These are phyloP conservation scores for Cisticola juncidis DNA, from an alignment of 2,113 vertebrate species.

Conservation along the genomic window DNA sequence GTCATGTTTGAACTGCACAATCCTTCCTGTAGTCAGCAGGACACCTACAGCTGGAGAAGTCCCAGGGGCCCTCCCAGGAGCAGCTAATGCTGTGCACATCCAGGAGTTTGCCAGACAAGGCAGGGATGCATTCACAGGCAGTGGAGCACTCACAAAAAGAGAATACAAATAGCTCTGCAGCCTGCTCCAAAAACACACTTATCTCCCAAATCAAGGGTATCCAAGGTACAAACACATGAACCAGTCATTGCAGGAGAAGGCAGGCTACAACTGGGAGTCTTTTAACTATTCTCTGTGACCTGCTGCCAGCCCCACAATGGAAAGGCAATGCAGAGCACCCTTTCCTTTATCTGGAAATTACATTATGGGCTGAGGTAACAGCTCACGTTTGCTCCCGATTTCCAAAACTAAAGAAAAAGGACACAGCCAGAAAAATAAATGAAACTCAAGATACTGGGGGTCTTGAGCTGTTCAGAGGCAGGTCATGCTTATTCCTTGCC, in stretches of 20 bases:
- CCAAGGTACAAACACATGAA: background rate
- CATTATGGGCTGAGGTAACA: accelerated
- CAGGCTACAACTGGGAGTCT: background rate
- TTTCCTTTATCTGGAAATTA: background rate
- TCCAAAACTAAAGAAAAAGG: background rate
- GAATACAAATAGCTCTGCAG: background rate
- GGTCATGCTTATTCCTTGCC: background rate
- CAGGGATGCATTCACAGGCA: background rate
- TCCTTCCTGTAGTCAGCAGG: slow-evolving; percentile 32
- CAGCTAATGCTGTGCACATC: background rate
- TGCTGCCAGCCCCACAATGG: background rate
- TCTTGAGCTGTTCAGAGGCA: background rate
- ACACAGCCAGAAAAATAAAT: background rate
- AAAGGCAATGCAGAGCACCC: background rate
- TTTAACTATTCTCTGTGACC: background rate
- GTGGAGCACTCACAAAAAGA: background rate
- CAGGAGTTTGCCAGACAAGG: background rate
- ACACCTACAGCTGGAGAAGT: background rate
- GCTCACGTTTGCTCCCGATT: accelerated
- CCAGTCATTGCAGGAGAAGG: background rate
- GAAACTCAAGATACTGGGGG: background rate
- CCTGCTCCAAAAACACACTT: background rate
- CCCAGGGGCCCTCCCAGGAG: background rate
- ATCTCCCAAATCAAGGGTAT: background rate
- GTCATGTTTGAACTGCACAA: background rate